These are phyloP conservation scores for Chaetodon trifascialis DNA, from an alignment of 2,113 vertebrate genomes.

Conservation along the genomic window DNA sequence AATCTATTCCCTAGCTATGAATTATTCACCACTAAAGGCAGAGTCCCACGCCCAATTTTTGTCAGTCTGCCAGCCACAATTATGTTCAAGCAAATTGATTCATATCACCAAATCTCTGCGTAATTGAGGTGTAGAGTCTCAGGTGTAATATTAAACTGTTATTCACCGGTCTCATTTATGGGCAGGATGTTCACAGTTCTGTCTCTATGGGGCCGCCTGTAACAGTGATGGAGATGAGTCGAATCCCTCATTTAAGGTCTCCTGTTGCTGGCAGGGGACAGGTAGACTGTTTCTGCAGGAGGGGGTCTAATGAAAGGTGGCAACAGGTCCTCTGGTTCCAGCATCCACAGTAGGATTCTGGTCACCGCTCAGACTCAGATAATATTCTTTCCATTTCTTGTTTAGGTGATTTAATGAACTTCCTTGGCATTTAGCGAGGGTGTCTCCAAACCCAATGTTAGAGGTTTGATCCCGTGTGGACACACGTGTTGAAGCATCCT, in stretches of 20 bases:
- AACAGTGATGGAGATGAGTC: constrained; percentile 45
- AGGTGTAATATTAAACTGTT: constrained; percentile 52
- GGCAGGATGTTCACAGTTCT: constrained; percentile 27
- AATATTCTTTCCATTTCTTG: constrained; percentile 18
- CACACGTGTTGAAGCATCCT: not conserved
- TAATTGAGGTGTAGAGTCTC: constrained; percentile 59
- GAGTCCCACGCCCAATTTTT: constrained; percentile 30
- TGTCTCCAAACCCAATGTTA: constrained; percentile 15
- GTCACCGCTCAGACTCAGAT: not conserved
- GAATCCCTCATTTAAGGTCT: constrained; percentile 32
- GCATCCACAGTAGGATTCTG: not conserved
- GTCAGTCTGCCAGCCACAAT: constrained; percentile 47
- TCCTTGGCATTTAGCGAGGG: not conserved
- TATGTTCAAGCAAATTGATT: constrained; percentile 48
- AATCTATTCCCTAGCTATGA: constrained; percentile 47
- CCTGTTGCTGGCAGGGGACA: constrained; percentile 1
- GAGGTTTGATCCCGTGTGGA: constrained; percentile 10
- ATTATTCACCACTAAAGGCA: constrained; percentile 60
- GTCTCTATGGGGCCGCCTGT: constrained; percentile 35
- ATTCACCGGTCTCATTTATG: constrained; percentile 12
- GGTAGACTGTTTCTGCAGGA: constrained; percentile 17
- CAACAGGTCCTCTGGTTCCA: constrained; percentile 22
- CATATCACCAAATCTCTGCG: constrained; percentile 38
- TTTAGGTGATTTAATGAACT: not conserved
- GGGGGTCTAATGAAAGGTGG: not conserved